phyloP scores from a whole-genome alignment of 2,113 vertebrate genomes.

The Tachysurus fulvidraco region DNA sequence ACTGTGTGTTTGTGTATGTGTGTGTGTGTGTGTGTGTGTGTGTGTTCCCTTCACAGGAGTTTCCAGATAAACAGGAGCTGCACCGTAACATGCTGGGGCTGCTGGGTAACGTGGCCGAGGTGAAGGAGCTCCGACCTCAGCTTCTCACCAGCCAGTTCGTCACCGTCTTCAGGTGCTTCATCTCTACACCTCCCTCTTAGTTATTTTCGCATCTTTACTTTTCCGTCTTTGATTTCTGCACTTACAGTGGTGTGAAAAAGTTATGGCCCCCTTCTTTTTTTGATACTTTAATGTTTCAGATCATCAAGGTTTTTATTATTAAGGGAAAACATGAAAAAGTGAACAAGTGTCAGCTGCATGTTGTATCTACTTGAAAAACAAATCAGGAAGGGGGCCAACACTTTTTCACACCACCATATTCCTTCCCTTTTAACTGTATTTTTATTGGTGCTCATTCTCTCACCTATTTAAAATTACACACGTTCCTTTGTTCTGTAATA shows the following conservation, averaged over 20 bases:
- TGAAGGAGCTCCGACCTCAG: constrained; percentile 87
- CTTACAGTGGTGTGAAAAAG: not conserved
- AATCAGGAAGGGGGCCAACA: too few relatives aligned
- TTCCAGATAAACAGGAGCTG: constrained; percentile 96
- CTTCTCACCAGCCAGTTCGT: constrained; percentile 96
- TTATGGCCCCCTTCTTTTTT: too few relatives aligned
- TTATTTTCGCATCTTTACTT: not conserved
- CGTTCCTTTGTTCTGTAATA: not conserved
- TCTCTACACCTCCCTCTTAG: not conserved
- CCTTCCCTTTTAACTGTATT: not conserved
- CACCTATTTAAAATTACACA: too few relatives aligned
- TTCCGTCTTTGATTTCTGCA: not conserved
- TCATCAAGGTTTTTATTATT: too few relatives aligned
- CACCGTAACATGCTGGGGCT: constrained; percentile 98
- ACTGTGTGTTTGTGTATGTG: too few relatives aligned
- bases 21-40: not conserved
- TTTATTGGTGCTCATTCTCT: too few relatives aligned
- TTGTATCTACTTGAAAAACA: too few relatives aligned
- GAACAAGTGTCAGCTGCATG: too few relatives aligned
- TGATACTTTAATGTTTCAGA: too few relatives aligned
- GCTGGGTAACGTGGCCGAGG: constrained; percentile 93
- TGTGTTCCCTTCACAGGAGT: constrained; percentile 75
- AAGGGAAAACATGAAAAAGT: too few relatives aligned
- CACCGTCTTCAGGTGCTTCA: constrained; percentile 87
- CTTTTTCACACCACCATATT: too few relatives aligned